Evolutionary conservation across 2,797 vertebrate species (phyloP).

Genomic region (Acipenser oxyrinchus): DNA sequence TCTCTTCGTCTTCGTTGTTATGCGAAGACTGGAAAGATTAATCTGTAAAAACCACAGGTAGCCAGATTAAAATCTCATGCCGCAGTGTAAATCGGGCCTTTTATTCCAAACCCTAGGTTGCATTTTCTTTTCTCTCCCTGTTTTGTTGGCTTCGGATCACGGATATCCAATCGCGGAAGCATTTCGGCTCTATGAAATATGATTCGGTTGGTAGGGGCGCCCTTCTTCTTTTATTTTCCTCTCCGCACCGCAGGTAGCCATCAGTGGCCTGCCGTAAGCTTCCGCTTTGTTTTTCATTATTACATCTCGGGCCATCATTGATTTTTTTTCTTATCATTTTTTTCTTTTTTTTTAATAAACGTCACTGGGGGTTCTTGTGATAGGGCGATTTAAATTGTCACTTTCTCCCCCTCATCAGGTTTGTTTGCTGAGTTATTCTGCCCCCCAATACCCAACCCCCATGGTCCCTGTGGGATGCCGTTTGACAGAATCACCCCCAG

Average conservation of each 20-base stretch:
- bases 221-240: slow-evolving; percentile 42
- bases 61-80: slow-evolving; percentile 67
- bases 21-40: slow-evolving; percentile 56
- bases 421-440: slow-evolving; percentile 21
- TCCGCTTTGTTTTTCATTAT: slow-evolving; percentile 45
- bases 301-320: slow-evolving; percentile 32
- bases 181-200: slow-evolving; percentile 49
- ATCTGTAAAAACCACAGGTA: slow-evolving; percentile 72
- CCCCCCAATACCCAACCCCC: slow-evolving; percentile 45
- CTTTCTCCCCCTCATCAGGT: slow-evolving; percentile 51
- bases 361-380: slow-evolving; percentile 32
- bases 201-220: slow-evolving; percentile 51
- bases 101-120: slow-evolving; percentile 65
- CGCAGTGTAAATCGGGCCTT: slow-evolving; percentile 57
- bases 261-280: slow-evolving; percentile 45
- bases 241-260: slow-evolving; percentile 64
- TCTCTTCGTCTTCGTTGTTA: slow-evolving; percentile 15
- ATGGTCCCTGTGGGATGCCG: slow-evolving; percentile 79
- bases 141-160: slow-evolving; percentile 31
- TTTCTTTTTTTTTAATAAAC: slow-evolving; percentile 47
- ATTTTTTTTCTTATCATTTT: slow-evolving; percentile 36
- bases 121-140: slow-evolving; percentile 51
- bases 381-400: slow-evolving; percentile 46
- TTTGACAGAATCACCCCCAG: slow-evolving; percentile 74
- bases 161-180: slow-evolving; percentile 25